Evolutionary conservation across 2,113 vertebrate species (phyloP).

Genomic region (Pedetes capensis): DNA sequence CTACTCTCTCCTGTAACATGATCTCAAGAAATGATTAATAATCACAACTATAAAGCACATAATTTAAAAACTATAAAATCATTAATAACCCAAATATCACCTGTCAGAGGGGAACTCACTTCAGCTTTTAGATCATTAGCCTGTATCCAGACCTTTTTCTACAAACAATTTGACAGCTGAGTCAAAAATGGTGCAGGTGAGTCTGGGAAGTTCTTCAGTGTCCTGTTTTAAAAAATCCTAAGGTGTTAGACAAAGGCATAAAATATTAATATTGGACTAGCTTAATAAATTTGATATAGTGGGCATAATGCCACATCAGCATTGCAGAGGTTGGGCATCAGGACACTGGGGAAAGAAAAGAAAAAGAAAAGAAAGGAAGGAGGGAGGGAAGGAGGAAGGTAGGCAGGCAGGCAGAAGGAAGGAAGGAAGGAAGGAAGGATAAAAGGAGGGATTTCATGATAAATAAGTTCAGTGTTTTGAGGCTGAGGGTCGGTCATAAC

Average conservation of each 20-base stretch:
- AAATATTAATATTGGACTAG: background rate
- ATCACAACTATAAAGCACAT: background rate
- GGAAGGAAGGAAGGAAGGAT: background rate
- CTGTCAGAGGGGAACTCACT: background rate
- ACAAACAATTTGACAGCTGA: background rate
- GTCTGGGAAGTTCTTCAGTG: background rate
- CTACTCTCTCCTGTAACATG: background rate
- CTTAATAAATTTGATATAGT: background rate
- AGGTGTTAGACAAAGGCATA: background rate
- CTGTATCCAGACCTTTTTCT: background rate
- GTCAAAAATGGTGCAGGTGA: background rate
- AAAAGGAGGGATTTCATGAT: background rate
- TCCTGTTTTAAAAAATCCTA: background rate
- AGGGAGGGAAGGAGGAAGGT: background rate
- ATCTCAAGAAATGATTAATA: background rate
- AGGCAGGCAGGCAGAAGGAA: too few relatives aligned
- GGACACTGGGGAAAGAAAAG: background rate
- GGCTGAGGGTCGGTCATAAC: background rate
- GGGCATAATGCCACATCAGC: background rate
- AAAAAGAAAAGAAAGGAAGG: too few relatives aligned
- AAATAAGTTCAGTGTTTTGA: background rate
- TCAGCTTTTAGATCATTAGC: background rate
- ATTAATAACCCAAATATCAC: constrained; percentile 14
- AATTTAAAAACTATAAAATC: constrained; percentile 36
- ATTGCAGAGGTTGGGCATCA: background rate